These are phyloP conservation scores for Oxyura jamaicensis DNA, from an alignment of 2,113 vertebrate species.

Conservation along the genomic window DNA sequence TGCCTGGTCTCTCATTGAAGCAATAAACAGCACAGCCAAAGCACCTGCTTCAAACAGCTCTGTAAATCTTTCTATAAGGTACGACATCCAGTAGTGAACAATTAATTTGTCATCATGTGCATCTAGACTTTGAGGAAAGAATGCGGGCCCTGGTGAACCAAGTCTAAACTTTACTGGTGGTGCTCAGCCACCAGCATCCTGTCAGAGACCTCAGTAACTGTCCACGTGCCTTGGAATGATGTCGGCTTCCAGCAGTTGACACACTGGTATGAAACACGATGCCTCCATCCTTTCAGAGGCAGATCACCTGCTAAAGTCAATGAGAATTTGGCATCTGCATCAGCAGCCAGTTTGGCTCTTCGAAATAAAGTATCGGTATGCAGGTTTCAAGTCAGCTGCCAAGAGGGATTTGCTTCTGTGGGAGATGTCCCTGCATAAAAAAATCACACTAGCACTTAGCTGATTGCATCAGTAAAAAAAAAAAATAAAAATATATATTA, in stretches of 20 bases:
- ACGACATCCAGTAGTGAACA: background rate
- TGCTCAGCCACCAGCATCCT: background rate
- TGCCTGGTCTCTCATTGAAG: background rate
- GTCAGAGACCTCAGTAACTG: background rate
- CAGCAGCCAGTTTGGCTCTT: background rate
- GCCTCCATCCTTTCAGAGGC: background rate
- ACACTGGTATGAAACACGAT: background rate
- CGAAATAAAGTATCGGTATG: background rate
- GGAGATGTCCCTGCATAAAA: background rate
- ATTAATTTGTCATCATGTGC: background rate
- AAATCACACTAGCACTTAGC: background rate
- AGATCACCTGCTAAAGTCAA: background rate
- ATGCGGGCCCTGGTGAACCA: background rate
- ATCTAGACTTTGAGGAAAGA: background rate
- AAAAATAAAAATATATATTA: no score
- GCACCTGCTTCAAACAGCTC: background rate
- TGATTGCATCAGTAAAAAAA: background rate
- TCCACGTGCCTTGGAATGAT: background rate
- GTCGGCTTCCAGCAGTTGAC: background rate
- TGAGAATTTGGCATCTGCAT: background rate
- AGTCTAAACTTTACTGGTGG: background rate
- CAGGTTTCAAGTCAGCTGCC: background rate
- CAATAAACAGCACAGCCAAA: constrained; percentile 21
- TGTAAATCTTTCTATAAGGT: constrained; percentile 1
- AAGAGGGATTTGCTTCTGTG: background rate